Percentiles rank a stretch among this genome's conserved stretches.
These are phyloP conservation scores for Poeciliopsis gracilis DNA, from an alignment of 2,797 vertebrate species.

Conservation along the genomic window DNA sequence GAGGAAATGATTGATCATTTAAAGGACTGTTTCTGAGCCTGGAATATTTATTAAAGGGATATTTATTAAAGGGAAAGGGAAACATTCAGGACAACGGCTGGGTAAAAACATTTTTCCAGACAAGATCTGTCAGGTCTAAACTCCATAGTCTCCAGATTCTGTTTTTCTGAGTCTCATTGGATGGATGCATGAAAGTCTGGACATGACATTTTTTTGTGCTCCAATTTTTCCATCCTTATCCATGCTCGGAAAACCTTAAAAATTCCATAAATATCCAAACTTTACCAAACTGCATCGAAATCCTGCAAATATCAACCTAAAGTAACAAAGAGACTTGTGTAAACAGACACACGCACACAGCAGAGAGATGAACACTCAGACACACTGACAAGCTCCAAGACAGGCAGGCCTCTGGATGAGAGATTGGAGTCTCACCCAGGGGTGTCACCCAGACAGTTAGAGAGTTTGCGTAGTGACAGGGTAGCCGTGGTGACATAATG, in stretches of 20 bases:
- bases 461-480: constrained; percentile 94
- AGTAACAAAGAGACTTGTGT: background rate
- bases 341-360: constrained; percentile 9
- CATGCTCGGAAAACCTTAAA: background rate
- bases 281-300: background rate
- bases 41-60: constrained; percentile 34
- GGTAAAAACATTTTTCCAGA: constrained; percentile 24
- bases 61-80: background rate
- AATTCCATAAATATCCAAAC: background rate
- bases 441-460: constrained; percentile 96
- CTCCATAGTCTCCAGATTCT: background rate
- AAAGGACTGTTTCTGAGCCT: constrained; percentile 18
- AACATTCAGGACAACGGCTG: constrained; percentile 29
- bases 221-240: background rate
- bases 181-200: background rate
- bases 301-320: background rate
- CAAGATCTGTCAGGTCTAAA: background rate
- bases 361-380: constrained; percentile 30
- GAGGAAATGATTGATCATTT: constrained; percentile 34
- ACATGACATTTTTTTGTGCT: background rate
- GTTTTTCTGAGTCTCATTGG: background rate
- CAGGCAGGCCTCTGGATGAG: constrained; percentile 82
- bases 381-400: constrained; percentile 58
- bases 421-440: constrained; percentile 84
- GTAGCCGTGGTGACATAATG: constrained; percentile 98